Percentiles rank a stretch among this genome's conserved stretches.
Evolutionary conservation across 2,113 vertebrate genomes (phyloP).

Genomic region (Cynocephalus volans): DNA sequence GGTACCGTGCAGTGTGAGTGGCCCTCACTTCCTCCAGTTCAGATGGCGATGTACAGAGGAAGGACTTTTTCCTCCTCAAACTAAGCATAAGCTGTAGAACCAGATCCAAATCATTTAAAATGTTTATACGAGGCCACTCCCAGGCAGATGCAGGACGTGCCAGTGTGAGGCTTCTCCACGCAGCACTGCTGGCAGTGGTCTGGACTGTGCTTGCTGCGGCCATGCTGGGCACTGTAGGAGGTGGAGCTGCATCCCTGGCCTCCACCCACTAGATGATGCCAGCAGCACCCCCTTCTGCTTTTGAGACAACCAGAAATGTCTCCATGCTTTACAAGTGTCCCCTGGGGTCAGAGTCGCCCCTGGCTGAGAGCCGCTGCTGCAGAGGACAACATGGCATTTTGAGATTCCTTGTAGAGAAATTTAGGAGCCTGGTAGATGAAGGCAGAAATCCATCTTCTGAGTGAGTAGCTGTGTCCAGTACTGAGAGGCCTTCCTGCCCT

Average conservation of each 20-base stretch:
- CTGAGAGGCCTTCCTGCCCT: background rate
- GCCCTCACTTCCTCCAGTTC: background rate
- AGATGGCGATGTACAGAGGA: background rate
- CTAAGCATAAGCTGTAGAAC: background rate
- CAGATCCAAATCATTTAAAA: background rate
- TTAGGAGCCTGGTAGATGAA: background rate
- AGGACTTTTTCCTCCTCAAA: background rate
- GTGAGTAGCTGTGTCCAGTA: background rate
- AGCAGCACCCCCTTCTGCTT: no score
- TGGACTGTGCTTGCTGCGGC: background rate
- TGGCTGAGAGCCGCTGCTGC: background rate
- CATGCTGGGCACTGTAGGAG: background rate
- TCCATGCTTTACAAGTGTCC: background rate
- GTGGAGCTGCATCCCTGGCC: background rate
- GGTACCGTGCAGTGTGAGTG: background rate
- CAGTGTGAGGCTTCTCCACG: rapidly evolving
- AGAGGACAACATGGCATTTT: no score
- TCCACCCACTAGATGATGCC: background rate
- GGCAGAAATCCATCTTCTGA: background rate
- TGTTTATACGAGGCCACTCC: background rate
- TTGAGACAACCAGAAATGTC: background rate
- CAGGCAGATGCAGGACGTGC: background rate
- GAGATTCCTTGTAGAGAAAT: background rate
- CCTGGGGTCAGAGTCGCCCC: rapidly evolving
- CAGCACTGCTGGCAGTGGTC: rapidly evolving